A percentile compares a stretch with the other conserved stretches of the same genome.
These are phyloP conservation scores for Acleris laterana DNA, from an alignment of 2,888 invertebrate genomes.

Conservation along the genomic window DNA sequence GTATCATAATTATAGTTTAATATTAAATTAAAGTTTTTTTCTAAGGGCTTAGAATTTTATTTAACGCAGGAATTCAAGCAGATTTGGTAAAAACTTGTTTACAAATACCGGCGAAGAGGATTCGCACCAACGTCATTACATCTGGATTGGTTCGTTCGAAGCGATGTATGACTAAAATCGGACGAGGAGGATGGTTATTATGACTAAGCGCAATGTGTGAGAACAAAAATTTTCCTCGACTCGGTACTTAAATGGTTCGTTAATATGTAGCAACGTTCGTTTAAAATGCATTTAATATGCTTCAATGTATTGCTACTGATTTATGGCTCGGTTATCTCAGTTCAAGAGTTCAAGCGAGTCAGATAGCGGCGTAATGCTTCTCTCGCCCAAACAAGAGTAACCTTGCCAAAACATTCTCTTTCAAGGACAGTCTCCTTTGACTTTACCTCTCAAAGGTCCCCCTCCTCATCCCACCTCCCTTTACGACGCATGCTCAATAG, in stretches of 20 bases:
- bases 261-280: constrained; percentile 3
- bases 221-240: constrained; percentile 10
- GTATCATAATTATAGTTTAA: too few relatives aligned
- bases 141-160: neutral
- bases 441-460: constrained; percentile 53
- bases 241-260: neutral
- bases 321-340: constrained; percentile 28
- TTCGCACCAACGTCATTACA: constrained; percentile 15
- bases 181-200: constrained; percentile 8
- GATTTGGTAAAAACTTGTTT: constrained; percentile 8
- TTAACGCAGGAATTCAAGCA: too few relatives aligned
- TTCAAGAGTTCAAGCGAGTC: constrained; percentile 27
- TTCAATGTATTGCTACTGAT: constrained; percentile 24
- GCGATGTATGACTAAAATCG: constrained; percentile 7
- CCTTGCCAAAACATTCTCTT: constrained; percentile 61
- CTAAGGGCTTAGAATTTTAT: too few relatives aligned
- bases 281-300: constrained; percentile 18
- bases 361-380: constrained; percentile 26
- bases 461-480: constrained; percentile 48
- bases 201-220: constrained; percentile 17
- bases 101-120: constrained; percentile 4
- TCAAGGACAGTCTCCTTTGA: constrained; percentile 63
- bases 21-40: too few relatives aligned
- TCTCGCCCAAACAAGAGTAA: constrained; percentile 48
- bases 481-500: constrained; percentile 57